Conservation (phyloP, 2,797 vertebrate species). For the Lemur catta region DNA sequence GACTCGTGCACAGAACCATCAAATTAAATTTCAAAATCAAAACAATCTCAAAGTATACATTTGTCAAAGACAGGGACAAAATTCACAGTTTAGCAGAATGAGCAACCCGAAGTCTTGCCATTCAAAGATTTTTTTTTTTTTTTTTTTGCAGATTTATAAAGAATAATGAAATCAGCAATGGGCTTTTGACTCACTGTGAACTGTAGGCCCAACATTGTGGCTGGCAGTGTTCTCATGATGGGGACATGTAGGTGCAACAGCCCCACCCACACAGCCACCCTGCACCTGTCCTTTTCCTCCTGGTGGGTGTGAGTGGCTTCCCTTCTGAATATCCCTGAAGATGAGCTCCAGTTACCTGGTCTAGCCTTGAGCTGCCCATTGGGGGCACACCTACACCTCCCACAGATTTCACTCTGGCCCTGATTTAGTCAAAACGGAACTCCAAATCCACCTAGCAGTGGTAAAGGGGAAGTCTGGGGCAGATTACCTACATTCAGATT, state of each 20-base stretch:
- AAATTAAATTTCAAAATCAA: conserved; percentile 72
- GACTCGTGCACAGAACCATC: conserved; percentile 68
- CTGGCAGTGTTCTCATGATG: neutral
- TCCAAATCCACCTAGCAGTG: neutral
- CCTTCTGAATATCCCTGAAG: neutral
- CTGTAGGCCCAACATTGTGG: neutral
- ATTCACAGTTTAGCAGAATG: conserved; percentile 58
- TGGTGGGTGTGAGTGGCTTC: neutral
- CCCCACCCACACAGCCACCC: too few species aligned
- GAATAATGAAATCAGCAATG: conserved; percentile 2
- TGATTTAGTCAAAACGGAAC: neutral
- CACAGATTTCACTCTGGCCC: neutral
- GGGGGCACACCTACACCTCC: neutral
- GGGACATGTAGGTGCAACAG: too few species aligned
- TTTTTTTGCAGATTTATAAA: conserved; percentile 2
- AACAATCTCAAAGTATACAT: conserved; percentile 69
- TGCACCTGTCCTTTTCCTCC: neutral
- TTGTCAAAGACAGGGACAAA: conserved; percentile 40
- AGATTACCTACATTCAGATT: neutral
- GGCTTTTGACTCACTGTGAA: neutral
- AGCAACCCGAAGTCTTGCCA: conserved; percentile 10
- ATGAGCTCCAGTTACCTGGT: neutral
- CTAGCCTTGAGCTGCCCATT: neutral
- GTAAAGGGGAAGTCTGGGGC: neutral
- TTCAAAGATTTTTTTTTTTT: neutral